Evolutionary conservation across 2,888 invertebrate species (phyloP).

Genomic region (Lasioglossum figueresi): DNA sequence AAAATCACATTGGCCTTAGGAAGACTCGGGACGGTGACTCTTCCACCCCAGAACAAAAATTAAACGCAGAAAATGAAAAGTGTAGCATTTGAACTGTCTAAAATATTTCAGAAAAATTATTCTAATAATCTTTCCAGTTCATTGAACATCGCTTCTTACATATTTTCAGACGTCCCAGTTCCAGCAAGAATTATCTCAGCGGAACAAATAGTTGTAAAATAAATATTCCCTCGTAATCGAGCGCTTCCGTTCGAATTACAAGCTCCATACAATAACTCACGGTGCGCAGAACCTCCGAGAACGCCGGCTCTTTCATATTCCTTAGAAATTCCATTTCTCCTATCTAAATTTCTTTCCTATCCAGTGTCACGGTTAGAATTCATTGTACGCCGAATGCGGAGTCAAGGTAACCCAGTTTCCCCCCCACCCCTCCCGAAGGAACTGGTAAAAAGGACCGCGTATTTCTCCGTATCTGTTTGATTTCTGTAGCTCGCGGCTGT

Average conservation of each 20-base stretch:
- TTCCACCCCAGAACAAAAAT: too few relatives aligned
- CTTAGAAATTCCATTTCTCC: conserved; percentile 9
- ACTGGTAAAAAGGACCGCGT: neutral
- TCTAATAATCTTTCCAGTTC: neutral
- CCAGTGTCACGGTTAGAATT: neutral
- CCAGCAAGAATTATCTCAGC: neutral
- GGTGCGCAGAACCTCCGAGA: neutral
- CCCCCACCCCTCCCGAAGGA: neutral
- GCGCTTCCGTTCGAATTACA: neutral
- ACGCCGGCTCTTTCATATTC: neutral
- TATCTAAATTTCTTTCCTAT: conserved; percentile 12
- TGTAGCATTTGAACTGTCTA: neutral
- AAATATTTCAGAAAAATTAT: neutral
- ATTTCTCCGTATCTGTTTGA: conserved; percentile 29
- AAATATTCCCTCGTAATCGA: neutral
- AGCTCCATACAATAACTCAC: neutral
- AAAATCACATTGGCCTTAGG: neutral
- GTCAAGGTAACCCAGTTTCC: neutral
- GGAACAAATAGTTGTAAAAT: neutral
- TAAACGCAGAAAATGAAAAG: too few relatives aligned
- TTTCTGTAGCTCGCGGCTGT: conserved; percentile 5
- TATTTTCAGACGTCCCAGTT: too few relatives aligned
- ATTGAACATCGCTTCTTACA: too few relatives aligned
- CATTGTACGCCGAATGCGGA: neutral
- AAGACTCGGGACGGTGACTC: neutral